Evolutionary conservation across 1,140 invertebrate genomes (phyloP), one percentile per base, ranked within the genome.

Genomic region (Drosophila obscura): DNA sequence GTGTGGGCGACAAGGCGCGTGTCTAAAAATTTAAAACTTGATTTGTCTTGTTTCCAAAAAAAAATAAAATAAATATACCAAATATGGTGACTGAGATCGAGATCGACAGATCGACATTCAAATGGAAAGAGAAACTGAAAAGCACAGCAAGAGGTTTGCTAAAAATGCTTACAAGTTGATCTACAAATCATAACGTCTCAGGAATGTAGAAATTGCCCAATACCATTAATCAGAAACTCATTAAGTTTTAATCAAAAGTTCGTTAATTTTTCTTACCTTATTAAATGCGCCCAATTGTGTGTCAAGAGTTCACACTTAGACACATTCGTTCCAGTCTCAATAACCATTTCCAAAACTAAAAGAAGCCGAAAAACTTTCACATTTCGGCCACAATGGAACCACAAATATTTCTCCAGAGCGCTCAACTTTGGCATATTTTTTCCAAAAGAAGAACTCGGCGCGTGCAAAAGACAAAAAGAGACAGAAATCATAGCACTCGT

Each of bases 401-500:
- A 69, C 56, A 69, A 68, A 71, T 71, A 50, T n/a, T 35, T 71
- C 52, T 69, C 50, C 26, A 50, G 67, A 50, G 63, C 62, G 73
- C 57, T 76, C 73, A 76, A 76, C 73, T 76, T 76, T 76, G 73
- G 73, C 73, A 76, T 76, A 76, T 76, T 75, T 68, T 41, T 61
- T 52, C 26, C 41, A 35, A 45, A 64, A 73, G 49, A 52, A 39
- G 16, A 60, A 48, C 28, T 43, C 55, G 56, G 64, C 73, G 65
- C 73, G 73, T 76, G 73, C 74, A 77, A 63, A 69, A 77, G 43
- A 56, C 57, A 67, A 31, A 51, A 15, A 31, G 51, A 28, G 4
- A 68, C 13, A 44, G 16, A 56, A 52, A 35, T 44, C 26, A 19
- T 57, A 59, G 41, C 48, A 73, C 71, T 26, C 61, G 61, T 71